phyloP scores from a whole-genome alignment of 2,797 vertebrate species.

The Betta splendens region DNA sequence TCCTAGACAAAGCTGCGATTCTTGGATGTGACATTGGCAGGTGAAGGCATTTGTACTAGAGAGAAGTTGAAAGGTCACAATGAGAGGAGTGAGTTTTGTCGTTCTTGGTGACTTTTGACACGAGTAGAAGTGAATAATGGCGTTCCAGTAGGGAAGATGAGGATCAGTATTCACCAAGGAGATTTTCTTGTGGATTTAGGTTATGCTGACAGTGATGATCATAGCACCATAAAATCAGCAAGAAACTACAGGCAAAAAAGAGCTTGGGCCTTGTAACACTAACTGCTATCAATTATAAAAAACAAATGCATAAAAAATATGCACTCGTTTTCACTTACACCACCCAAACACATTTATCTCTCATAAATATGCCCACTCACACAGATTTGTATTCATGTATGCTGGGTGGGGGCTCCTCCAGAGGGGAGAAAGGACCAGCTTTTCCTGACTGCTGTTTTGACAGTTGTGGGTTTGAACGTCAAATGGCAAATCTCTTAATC shows the following conservation, averaged over 20 bases:
- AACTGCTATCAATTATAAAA: slow-evolving; percentile 55
- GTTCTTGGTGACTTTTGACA: slow-evolving; percentile 78
- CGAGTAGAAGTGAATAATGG: slow-evolving; percentile 83
- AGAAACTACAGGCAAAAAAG: slow-evolving; percentile 31
- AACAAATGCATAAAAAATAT: slow-evolving; percentile 47
- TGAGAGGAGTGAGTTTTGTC: slow-evolving; percentile 83
- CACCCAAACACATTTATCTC: slow-evolving; percentile 60
- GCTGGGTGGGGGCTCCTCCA: slow-evolving; percentile 53
- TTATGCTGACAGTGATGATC: slow-evolving; percentile 22
- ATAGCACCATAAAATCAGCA: slow-evolving; percentile 31
- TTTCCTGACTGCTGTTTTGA: slow-evolving; percentile 77
- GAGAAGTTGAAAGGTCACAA: slow-evolving; percentile 89
- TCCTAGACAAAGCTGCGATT: slow-evolving; percentile 87
- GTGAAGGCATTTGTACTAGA: slow-evolving; percentile 86
- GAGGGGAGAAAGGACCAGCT: slow-evolving; percentile 35
- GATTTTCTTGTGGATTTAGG: slow-evolving; percentile 1
- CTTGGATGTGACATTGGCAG: slow-evolving; percentile 86
- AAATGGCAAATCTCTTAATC: slow-evolving; percentile 81
- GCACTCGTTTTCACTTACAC: slow-evolving; percentile 36
- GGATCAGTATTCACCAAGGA: slow-evolving; percentile 15
- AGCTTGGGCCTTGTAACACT: slow-evolving; percentile 4
- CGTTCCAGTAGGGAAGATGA: slow-evolving; percentile 17
- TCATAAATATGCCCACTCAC: slow-evolving; percentile 78
- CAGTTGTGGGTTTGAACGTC: slow-evolving; percentile 76
- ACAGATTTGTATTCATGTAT: slow-evolving; percentile 72